Base-by-base conservation (phyloP, 2,113 vertebrate genomes). In the Plestiodon gilberti region DNA sequence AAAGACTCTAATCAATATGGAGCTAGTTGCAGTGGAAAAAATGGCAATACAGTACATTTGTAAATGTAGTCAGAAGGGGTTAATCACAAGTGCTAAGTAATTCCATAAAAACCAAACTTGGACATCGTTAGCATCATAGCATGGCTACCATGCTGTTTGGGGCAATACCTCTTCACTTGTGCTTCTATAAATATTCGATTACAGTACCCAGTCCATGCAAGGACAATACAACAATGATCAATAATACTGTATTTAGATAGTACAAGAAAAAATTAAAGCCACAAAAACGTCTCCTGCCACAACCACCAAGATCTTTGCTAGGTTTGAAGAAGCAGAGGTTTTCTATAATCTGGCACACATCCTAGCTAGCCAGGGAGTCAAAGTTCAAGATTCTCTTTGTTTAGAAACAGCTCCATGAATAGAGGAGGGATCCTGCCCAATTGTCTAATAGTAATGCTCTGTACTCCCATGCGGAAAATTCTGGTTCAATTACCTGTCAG, bases 391-490 rank as follows among this genome's bases (percentile, higher is more conserved):
- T n/a, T 78, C 79, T 73, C 38, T 11, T 38, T 55, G 52, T 83
- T 87, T 86, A 20, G 33, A 85, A 90, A 89, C 67, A 91, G 76
- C 22, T 0, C 8, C 1, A 33, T 89, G 67, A 93, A 87, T 78
- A 84, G 84, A 0, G 84, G 25, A 73, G 30, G 8, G 38, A 90
- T 88, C 67, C 25, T 89, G 81, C 17, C 30, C 74, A 81, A 62
- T 62, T 48, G 4, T 48, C 61, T 20, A 73, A n/a, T 79, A 85
- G 57, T 30, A 91, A 87, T 22, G 52, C 59, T 85, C 65, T 89
- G 77, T 70, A 91, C 81, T 81, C 74, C 61, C 64, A 79, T 2
- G 64, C 0, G 71, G 83, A 93, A 94, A 94, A 92, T 83, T 77
- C 30, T 1, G 2, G 0, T 89, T 91, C 90, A 89, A 25, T 88